These are phyloP conservation scores for Myopa tessellatipennis DNA, from an alignment of 2,888 invertebrate genomes.

Conservation along the genomic window DNA sequence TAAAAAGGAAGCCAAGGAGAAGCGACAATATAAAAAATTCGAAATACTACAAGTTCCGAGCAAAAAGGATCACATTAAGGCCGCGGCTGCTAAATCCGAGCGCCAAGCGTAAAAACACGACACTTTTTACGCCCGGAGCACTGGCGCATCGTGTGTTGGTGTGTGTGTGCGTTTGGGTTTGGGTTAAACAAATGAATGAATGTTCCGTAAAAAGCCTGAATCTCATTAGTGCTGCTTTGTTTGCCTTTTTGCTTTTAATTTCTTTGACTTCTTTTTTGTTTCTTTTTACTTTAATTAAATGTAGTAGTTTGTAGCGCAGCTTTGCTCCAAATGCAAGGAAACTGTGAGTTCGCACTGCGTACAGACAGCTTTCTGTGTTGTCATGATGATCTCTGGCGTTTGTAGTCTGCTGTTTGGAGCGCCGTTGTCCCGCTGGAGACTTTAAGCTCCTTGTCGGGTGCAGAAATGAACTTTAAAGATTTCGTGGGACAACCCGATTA, in stretches of 20 bases:
- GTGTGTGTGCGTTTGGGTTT: slow-evolving; percentile 11
- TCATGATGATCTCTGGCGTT: slow-evolving; percentile 11
- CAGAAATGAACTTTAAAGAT: too few relatives aligned
- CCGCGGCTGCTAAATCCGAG: slow-evolving; percentile 16
- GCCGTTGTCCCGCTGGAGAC: background rate
- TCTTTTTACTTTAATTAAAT: slow-evolving; percentile 9
- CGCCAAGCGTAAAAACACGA: slow-evolving; percentile 19
- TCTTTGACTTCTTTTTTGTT: background rate
- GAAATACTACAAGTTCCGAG: background rate
- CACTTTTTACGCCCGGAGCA: background rate
- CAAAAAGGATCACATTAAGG: slow-evolving; percentile 30
- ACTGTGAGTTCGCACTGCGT: slow-evolving; percentile 30
- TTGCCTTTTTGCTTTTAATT: background rate
- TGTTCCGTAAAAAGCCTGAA: slow-evolving; percentile 39
- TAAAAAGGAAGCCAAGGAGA: slow-evolving; percentile 4
- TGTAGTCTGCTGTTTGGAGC: background rate
- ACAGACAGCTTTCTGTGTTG: slow-evolving; percentile 26
- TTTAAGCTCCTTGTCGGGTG: too few relatives aligned
- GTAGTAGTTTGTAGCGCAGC: slow-evolving; percentile 9
- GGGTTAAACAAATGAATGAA: slow-evolving; percentile 35
- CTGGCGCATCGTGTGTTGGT: background rate
- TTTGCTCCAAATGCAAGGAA: slow-evolving; percentile 11
- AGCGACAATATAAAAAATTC: slow-evolving; percentile 3
- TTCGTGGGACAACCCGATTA: too few relatives aligned
- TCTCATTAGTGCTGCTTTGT: slow-evolving; percentile 43